Conservation (phyloP, 2,113 vertebrate species). For the Chelonoidis abingdonii region DNA sequence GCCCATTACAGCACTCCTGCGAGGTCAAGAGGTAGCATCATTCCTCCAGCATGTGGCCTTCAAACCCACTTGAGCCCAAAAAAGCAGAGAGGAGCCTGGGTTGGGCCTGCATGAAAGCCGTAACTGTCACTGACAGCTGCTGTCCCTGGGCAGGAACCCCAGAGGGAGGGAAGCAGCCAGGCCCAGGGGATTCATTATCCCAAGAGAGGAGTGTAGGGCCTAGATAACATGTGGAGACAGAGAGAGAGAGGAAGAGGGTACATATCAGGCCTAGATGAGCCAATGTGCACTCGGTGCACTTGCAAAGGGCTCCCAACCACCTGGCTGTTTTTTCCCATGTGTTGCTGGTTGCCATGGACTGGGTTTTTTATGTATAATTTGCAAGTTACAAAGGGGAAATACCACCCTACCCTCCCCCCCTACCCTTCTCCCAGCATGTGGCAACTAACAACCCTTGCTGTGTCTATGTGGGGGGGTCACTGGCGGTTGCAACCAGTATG, state of each 20-base stretch:
- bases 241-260: not conserved
- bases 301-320: not conserved
- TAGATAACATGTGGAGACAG: not conserved
- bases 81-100: not conserved
- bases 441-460: not conserved
- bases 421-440: no score
- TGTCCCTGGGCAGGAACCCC: not conserved
- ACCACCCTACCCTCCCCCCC: not conserved
- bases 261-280: not conserved
- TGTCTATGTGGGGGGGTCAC: accelerated
- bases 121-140: not conserved
- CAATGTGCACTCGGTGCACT: not conserved
- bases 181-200: no score
- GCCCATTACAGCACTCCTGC: not conserved
- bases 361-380: not conserved
- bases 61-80: not conserved
- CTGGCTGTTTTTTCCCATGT: not conserved
- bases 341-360: not conserved
- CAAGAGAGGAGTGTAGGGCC: not conserved
- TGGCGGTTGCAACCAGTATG: not conserved
- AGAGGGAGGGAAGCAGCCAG: not conserved
- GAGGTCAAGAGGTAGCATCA: not conserved
- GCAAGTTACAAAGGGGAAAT: not conserved
- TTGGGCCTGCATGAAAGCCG: not conserved
- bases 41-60: not conserved